Evolutionary conservation across 2,113 vertebrate genomes (phyloP).

Genomic region (Vimba vimba): DNA sequence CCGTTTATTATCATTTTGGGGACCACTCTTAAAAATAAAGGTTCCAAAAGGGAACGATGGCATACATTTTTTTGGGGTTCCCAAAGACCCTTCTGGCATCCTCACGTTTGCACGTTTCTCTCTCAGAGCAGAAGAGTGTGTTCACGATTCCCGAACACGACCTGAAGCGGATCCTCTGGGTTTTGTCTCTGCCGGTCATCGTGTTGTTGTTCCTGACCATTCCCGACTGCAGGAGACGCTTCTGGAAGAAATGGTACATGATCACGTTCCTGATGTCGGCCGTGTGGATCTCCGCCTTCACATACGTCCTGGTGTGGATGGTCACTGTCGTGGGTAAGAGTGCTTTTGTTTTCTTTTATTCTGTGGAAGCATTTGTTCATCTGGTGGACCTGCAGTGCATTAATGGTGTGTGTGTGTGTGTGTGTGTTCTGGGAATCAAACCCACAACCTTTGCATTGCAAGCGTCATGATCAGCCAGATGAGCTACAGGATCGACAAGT

Average conservation of each 20-base stretch:
- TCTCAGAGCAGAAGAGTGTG: slow-evolving; percentile 82
- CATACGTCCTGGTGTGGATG: slow-evolving; percentile 97
- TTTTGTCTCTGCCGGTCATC: slow-evolving; percentile 89
- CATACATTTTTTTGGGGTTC: too few species aligned
- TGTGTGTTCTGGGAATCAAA: not conserved
- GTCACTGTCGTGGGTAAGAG: slow-evolving; percentile 89
- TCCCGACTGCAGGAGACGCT: slow-evolving; percentile 90
- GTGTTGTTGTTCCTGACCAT: slow-evolving; percentile 85
- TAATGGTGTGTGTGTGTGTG: too few species aligned
- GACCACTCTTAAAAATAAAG: too few species aligned
- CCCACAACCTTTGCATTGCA: not conserved
- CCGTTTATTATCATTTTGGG: too few species aligned
- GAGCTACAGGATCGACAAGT: not conserved
- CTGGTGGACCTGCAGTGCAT: not conserved
- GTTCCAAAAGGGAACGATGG: too few species aligned
- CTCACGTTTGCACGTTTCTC: not conserved
- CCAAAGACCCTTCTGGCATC: too few species aligned
- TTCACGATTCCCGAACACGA: slow-evolving; percentile 92
- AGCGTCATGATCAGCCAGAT: not conserved
- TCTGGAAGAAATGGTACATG: slow-evolving; percentile 90
- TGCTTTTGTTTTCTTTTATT: not conserved
- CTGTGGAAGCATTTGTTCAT: not conserved
- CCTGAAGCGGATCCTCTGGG: slow-evolving; percentile 90
- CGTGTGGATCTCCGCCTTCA: slow-evolving; percentile 94
- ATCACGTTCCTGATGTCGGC: slow-evolving; percentile 95